Evolutionary conservation across 2,797 vertebrate genomes (phyloP), one percentile per base, ranked within the genome.

Genomic region (Phalanger gymnotis): DNA sequence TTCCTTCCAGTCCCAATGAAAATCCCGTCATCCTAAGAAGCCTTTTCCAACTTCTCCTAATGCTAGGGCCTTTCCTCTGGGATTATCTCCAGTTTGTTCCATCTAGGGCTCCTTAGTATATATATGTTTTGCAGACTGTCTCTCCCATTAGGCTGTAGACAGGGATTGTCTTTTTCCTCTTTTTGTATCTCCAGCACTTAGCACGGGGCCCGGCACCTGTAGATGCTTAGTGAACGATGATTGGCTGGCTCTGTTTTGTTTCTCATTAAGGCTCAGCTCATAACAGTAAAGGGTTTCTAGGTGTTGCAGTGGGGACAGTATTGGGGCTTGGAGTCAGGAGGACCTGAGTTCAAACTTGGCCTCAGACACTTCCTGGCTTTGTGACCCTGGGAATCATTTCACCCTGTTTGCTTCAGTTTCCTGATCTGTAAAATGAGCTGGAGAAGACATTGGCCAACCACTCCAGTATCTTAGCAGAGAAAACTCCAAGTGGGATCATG

Each of bases 161-260:
- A 81, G 66, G 31, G 58, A 22, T 28, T 25, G 16, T 47, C 66
- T 47, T 81, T 73, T 47, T 10, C n/a, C n/a, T 81, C 7, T 9
- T 40, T 47, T 47, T 40, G 66, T 40, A 66, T n/a, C 58, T 66
- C 12, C 12, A 14, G 5, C 58, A 34, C 58, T 66, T 34, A 40
- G 19, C n/a, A 10, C 1, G 2, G 6, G 4, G 2, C 66, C 66
- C 5, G 5, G 10, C 2, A 40, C 66, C 6, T 22, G n/a, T 9
- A 0, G n/a, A 25, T 40, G 66, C n/a, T 25, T 40, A 7, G 7
- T 40, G 6, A 66, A 66, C 2, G 13, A 16, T n/a, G 61, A 34
- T 47, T n/a, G 61, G 2, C 66, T 7, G 34, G 34, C 5, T 66
- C 61, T 66, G 61, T n/a, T 66, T 66, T n/a, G 34, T 66, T 66